Base-by-base conservation (phyloP, 2,888 invertebrate genomes). In the Drosophila mettleri region DNA sequence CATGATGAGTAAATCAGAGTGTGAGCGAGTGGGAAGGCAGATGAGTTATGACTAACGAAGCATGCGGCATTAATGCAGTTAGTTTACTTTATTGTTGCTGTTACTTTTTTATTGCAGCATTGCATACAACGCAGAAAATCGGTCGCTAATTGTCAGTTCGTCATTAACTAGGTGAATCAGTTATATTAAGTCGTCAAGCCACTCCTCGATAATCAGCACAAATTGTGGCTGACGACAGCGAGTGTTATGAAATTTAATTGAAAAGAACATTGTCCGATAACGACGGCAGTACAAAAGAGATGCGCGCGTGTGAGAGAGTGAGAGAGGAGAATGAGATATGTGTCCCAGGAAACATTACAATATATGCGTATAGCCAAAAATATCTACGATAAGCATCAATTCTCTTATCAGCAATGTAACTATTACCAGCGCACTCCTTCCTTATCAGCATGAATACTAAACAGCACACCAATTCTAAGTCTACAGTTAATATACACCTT, bases 71-170 rank as follows among this genome's bases (percentile, higher is more conserved):
- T 49, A 34, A 34, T 14, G 43, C 49, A 31, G 10, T 49, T 24
- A 45, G 22, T 27, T 38, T 27, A n/a, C n/a, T 34, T 34, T 41
- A 22, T 39, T 18, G 18, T 36, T 18, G 22, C 45, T 14, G 39
- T 49, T 31, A 45, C 16, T 22, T 49, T 29, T 24, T 48, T 16
- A 27, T 39, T 49, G 18, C 22, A 43, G 24, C 34, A 33, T 58
- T 54, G 49, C 20, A 58, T 49, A 57, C 39, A 54, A 38, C 58
- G 46, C 41, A 69, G 52, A 45, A 69, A 69, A 71, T 66, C 63
- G 61, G 58, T 62, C 74, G 77, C 71, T 86, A 80, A 84, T 80
- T 81, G 85, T 59, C 74, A 66, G 74, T 36, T 74, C 39, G 69
- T 80, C 69, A 65, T 68, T 86, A 64, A 69, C 49, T 73, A 73